Evolutionary conservation across 2,797 vertebrate genomes (phyloP), one percentile per base, ranked within the genome.

Genomic region (Gambusia yucatana): DNA sequence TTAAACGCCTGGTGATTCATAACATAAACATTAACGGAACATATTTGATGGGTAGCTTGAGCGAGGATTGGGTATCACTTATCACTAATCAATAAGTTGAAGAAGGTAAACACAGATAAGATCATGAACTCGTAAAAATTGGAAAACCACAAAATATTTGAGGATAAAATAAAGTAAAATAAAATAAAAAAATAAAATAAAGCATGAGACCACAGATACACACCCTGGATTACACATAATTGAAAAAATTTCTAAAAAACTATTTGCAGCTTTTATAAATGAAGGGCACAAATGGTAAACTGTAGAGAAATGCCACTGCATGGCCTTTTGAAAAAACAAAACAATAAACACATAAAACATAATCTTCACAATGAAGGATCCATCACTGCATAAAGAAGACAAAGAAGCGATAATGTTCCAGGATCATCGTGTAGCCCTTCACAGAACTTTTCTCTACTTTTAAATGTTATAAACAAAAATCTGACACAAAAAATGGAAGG

Each of bases 381-480:
- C 9, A 57, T 57, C 55, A 63, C 61, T 36, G 17, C 61, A 63
- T 36, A 63, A 36, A 36, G 59, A 36, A 2, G 48, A 50, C 20
- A 22, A 22, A 20, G 25, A 11, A 63, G 59, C 16, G 2, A 33
- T 63, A 65, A 30, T 6, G 36, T 71, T 48, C 25, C 46, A 75
- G 82, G 22, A 20, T 88, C 81, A 50, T 75, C 1, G 55, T 50
- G 77, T 88, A 93, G 91, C 90, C 92, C 92, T 94, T 92, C 86
- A 80, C 33, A 59, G 14, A 76, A 78, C 75, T 47, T 44, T 36
- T 8, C 30, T 50, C 25, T 25, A 10, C 20, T 70, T 73, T 41
- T 52, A 61, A 75, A 76, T n/a, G 48, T 82, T 78, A 55, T n/a
- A 55, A 78, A 82, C 87, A 82, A 80, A 57, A 77, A 77, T 63